A percentile compares a stretch with the other conserved stretches of the same genome.
Evolutionary conservation across 2,113 vertebrate genomes (phyloP).

Genomic region (Odocoileus virginianus): DNA sequence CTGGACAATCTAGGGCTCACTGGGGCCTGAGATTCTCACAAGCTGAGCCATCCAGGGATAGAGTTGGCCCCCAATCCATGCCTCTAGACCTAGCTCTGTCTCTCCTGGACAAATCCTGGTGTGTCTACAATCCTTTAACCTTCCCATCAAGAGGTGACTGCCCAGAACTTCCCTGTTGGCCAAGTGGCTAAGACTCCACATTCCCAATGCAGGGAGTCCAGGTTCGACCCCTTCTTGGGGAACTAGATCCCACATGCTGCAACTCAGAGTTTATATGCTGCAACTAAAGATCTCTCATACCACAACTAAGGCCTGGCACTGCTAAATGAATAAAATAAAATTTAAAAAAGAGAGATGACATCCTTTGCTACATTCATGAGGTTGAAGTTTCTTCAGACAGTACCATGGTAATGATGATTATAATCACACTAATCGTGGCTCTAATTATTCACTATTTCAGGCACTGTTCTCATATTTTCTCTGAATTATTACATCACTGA

Average conservation of each 20-base stretch:
- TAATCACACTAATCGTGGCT: not conserved
- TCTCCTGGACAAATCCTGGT: not conserved
- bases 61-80: not conserved
- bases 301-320: not conserved
- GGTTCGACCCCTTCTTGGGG: not conserved
- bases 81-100: not conserved
- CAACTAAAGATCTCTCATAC: not conserved
- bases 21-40: not conserved
- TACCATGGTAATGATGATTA: not conserved
- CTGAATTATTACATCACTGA: not conserved
- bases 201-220: not conserved
- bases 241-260: not conserved
- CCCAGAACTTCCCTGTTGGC: not conserved
- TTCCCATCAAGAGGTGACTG: not conserved
- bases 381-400: not conserved
- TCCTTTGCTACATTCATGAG: not conserved
- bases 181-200: not conserved
- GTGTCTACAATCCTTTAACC: not conserved
- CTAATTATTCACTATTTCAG: not conserved
- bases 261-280: not conserved
- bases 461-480: not conserved
- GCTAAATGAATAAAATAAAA: not conserved
- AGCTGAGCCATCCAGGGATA: not conserved
- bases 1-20: not conserved
- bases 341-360: not conserved